Evolutionary conservation across 2,888 invertebrate genomes (phyloP).

Genomic region (Melieria picta): DNA sequence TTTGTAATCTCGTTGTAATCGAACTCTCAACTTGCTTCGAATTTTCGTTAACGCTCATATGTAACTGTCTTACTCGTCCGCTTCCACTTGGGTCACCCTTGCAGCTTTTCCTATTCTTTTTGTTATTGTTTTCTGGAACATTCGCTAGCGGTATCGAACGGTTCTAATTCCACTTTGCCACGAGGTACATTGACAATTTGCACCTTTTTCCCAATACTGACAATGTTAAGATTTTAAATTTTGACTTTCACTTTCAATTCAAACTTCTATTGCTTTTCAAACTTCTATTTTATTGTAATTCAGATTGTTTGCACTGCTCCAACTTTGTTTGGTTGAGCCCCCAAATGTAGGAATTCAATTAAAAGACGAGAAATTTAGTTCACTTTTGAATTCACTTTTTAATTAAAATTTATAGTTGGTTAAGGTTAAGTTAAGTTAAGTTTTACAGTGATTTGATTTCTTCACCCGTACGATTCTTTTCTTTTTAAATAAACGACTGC

Average conservation of each 20-base stretch:
- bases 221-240: no score
- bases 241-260: neutral
- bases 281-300: neutral
- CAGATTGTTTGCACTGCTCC: no score
- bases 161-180: no score
- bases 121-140: neutral
- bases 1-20: no score
- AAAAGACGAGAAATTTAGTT: neutral
- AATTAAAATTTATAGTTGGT: neutral
- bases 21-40: no score
- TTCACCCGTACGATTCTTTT: neutral
- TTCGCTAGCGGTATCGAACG: no score
- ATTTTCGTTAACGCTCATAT: neutral
- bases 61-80: neutral
- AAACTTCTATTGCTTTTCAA: neutral
- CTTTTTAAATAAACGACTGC: no score
- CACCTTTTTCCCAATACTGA: neutral
- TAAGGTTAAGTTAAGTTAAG: neutral
- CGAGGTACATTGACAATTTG: neutral
- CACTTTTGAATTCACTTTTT: neutral
- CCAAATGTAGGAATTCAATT: neutral
- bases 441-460: neutral
- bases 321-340: neutral
- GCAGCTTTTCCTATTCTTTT: neutral
- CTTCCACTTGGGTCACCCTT: neutral